Evolutionary conservation across 2,888 invertebrate genomes (phyloP).

Genomic region (Drosophila nigricruria): DNA sequence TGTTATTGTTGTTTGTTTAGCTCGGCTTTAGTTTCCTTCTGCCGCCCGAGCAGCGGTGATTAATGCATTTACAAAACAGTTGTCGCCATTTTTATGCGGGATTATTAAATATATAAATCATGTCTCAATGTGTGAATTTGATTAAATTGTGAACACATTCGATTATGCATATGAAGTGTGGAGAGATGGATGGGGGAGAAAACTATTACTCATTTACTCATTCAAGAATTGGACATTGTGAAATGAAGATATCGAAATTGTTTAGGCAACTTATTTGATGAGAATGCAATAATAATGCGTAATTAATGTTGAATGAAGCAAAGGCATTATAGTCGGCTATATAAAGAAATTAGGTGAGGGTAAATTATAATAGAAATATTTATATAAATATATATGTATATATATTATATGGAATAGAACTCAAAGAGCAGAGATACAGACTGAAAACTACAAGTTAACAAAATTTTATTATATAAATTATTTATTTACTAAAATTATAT

Average conservation of each 20-base stretch:
- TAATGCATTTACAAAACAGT: constrained; percentile 79
- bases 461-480: too few relatives aligned
- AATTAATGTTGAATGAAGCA: not conserved
- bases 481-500: too few relatives aligned
- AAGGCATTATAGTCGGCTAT: not conserved
- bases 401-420: too few relatives aligned
- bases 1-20: constrained; percentile 32
- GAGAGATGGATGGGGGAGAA: not conserved
- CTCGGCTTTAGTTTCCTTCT: constrained; percentile 27
- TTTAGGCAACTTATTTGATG: not conserved
- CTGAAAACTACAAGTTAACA: too few relatives aligned
- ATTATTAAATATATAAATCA: constrained; percentile 63
- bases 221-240: not conserved
- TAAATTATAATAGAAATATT: not conserved
- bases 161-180: too few relatives aligned
- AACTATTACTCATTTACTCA: constrained; percentile 21
- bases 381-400: not conserved
- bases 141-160: constrained; percentile 48
- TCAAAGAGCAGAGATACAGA: too few relatives aligned
- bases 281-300: not conserved
- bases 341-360: not conserved
- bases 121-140: constrained; percentile 64
- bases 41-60: constrained; percentile 52
- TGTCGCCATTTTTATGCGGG: constrained; percentile 68
- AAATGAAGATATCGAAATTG: constrained; percentile 18